phyloP scores from a whole-genome alignment of 2,888 invertebrate species.

The Eupelmus urozonus region DNA sequence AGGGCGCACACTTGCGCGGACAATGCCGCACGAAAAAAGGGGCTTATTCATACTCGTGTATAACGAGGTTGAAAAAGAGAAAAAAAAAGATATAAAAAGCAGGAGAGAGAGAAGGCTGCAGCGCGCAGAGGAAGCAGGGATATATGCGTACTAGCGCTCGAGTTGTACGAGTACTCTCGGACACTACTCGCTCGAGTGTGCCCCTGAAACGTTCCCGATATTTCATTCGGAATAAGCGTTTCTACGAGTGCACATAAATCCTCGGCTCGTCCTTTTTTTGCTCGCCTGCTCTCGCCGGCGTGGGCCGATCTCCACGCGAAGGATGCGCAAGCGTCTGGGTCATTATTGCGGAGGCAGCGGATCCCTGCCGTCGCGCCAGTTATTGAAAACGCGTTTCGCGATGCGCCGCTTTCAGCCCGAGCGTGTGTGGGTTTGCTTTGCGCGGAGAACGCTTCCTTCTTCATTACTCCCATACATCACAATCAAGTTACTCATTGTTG shows the following conservation, averaged over 20 bases:
- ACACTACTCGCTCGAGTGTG: too few species aligned
- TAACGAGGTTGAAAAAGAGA: constrained; percentile 12
- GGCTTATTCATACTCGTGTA: constrained; percentile 14
- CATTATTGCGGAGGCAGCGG: not conserved
- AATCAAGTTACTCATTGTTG: constrained; percentile 36
- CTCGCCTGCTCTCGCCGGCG: not conserved
- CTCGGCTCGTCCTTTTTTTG: constrained; percentile 9
- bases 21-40: constrained; percentile 11
- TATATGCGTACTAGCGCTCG: not conserved
- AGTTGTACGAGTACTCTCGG: not conserved
- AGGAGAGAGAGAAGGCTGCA: not conserved
- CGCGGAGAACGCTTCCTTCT: constrained; percentile 15
- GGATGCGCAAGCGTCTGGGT: not conserved
- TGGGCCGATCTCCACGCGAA: not conserved
- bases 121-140: not conserved
- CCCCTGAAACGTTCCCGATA: constrained; percentile 46
- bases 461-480: constrained; percentile 40
- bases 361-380: not conserved
- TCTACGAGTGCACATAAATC: constrained; percentile 48
- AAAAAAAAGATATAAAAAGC: too few species aligned
- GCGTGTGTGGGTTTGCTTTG: not conserved
- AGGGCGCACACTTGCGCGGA: too few species aligned
- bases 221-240: constrained; percentile 44
- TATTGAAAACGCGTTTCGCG: constrained; percentile 8
- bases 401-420: not conserved